phyloP scores from a whole-genome alignment of 1,140 invertebrate species.

The Drosophila punjabiensis region DNA sequence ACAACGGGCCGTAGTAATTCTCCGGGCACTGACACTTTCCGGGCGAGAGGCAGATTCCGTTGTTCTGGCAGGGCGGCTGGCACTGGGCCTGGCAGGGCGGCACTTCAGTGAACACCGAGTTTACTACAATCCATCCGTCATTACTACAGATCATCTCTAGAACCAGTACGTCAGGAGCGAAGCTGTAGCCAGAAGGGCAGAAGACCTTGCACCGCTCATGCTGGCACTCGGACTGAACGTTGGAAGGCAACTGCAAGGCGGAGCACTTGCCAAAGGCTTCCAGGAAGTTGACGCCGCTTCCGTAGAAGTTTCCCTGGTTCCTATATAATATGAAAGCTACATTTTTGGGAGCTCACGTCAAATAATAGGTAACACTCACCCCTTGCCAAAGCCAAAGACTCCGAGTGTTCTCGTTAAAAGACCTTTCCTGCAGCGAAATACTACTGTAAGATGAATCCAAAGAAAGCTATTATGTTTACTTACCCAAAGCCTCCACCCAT shows the following conservation, averaged over 20 bases:
- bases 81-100: conserved; percentile 90
- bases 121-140: conserved; percentile 87
- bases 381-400: conserved; percentile 55
- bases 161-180: conserved; percentile 87
- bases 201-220: conserved; percentile 86
- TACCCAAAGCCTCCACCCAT: conserved; percentile 10
- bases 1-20: conserved; percentile 90
- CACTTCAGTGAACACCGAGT: conserved; percentile 85
- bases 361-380: conserved; percentile 29
- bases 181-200: conserved; percentile 87
- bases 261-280: conserved; percentile 57
- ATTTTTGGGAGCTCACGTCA: not conserved
- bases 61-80: conserved; percentile 90
- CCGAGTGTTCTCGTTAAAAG: conserved; percentile 53
- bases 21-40: conserved; percentile 90
- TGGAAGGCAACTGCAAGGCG: conserved; percentile 51
- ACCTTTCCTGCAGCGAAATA: conserved; percentile 17
- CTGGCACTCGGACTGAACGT: conserved; percentile 61
- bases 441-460: not conserved
- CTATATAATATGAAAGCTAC: not conserved
- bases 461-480: not conserved
- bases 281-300: conserved; percentile 35
- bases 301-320: conserved; percentile 62
- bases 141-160: conserved; percentile 87
- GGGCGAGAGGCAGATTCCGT: conserved; percentile 90